Evolutionary conservation across 2,797 vertebrate genomes (phyloP), one percentile per base, ranked within the genome.

Genomic region (Microcaecilia unicolor): DNA sequence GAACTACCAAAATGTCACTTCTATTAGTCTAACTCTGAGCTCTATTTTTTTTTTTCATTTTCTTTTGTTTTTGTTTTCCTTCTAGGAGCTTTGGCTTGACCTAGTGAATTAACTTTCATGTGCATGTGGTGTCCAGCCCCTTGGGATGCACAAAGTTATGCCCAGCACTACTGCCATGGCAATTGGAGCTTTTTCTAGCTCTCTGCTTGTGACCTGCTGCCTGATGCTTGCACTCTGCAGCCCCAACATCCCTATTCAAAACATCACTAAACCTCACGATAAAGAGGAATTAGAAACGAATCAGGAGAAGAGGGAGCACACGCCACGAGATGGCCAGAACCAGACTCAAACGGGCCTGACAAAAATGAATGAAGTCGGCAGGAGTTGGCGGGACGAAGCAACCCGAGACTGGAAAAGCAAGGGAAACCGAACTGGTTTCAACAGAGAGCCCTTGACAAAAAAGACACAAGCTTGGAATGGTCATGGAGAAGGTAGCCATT

Each of bases 81-180:
- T 55, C 78, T 88, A 92, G 87, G 90, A 78, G 82, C 77, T 26
- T 74, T 72, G 77, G 78, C 75, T 81, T 67, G 51, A 66, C 54
- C 67, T 76, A 75, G 68, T 45, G 41, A 78, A 82, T 81, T 67
- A 64, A 41, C 70, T 88, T 84, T 72, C 74, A 86, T 88, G 87
- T 91, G 87, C 91, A 72, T 60, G 76, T 78, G 82, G 76, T 83
- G 79, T 68, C 72, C 71, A 72, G 75, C 70, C 82, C 87, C 76
- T 84, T 72, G 63, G 79, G 80, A 86, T 90, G 85, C 72, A 81
- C 83, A 86, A 87, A 86, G 88, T 82, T 79, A 89, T 88, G 91
- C 84, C 85, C 76, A 81, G 67, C 76, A 84, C 72, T 63, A 80
- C 85, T 83, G 87, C 85, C 83, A 97, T 95, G 92, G 91, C 90